Evolutionary conservation across 2,113 vertebrate species (phyloP).

Genomic region (Ameiurus melas): DNA sequence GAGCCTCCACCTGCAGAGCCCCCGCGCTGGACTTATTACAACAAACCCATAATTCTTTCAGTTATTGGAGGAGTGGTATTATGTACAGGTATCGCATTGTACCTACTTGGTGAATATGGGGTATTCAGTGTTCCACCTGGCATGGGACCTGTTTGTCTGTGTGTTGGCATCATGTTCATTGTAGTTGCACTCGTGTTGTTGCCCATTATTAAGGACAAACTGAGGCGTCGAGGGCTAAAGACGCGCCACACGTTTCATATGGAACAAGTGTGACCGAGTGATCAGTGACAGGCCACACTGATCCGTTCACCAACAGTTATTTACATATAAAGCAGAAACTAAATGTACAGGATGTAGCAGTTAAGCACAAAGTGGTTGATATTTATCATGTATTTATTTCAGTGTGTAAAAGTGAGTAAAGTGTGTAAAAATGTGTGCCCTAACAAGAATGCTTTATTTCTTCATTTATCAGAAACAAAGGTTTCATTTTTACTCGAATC

Average conservation of each 20-base stretch:
- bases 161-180: conserved; percentile 65
- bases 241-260: not conserved
- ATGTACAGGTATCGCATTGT: conserved; percentile 46
- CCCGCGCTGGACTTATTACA: conserved; percentile 59
- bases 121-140: conserved; percentile 33
- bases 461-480: not conserved
- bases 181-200: conserved; percentile 66
- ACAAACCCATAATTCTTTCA: conserved; percentile 64
- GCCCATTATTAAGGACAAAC: conserved; percentile 64
- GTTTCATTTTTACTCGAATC: not conserved
- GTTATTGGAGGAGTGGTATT: conserved; percentile 61
- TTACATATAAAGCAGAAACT: not conserved
- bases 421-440: not conserved
- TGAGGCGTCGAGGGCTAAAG: conserved; percentile 45
- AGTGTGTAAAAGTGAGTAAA: not conserved
- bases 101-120: conserved; percentile 54
- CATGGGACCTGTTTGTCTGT: conserved; percentile 61
- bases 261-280: not conserved
- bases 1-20: not conserved
- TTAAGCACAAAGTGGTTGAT: not conserved
- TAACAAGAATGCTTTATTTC: not conserved
- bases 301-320: not conserved
- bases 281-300: too few relatives aligned
- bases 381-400: not conserved
- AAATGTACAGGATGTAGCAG: not conserved